Percentiles rank a stretch among this genome's conserved stretches.
Conservation (phyloP, 2,888 invertebrate genomes). For the Caenorhabditis angaria region DNA sequence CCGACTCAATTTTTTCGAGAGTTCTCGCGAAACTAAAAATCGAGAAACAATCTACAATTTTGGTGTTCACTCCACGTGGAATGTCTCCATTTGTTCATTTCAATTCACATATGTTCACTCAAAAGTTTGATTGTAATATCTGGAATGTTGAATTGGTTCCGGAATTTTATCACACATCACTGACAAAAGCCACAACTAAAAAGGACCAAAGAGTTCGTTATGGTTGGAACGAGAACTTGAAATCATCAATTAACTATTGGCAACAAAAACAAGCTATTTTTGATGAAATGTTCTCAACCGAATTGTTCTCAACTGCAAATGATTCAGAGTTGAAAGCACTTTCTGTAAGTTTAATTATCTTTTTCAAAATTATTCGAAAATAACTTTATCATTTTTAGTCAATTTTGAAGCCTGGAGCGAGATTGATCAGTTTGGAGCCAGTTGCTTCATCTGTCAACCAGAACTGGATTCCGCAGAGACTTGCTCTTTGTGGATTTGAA, state of each 20-base stretch:
- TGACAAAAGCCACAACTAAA: constrained; percentile 63
- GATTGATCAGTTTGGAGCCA: constrained; percentile 52
- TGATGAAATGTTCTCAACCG: constrained; percentile 61
- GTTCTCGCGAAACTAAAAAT: constrained; percentile 36
- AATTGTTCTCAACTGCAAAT: constrained; percentile 47
- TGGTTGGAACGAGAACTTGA: constrained; percentile 49
- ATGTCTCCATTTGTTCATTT: constrained; percentile 58
- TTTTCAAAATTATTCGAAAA: background rate
- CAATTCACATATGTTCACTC: constrained; percentile 61
- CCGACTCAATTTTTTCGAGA: constrained; percentile 51
- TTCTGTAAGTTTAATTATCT: constrained; percentile 19
- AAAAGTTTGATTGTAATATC: constrained; percentile 54
- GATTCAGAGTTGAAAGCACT: constrained; percentile 41
- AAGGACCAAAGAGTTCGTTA: constrained; percentile 61
- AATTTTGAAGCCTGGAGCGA: constrained; percentile 44
- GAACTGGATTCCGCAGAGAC: constrained; percentile 21
- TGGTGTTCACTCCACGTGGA: constrained; percentile 59
- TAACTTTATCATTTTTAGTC: constrained; percentile 25
- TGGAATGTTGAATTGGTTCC: constrained; percentile 67
- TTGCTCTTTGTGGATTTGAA: constrained; percentile 22
- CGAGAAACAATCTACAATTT: constrained; percentile 47
- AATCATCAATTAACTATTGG: constrained; percentile 47
- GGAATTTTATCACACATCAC: constrained; percentile 61
- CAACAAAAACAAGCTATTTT: constrained; percentile 52
- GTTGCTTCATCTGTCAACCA: constrained; percentile 36